Conservation (phyloP, 2,113 vertebrate genomes). For the Pterocles gutturalis region DNA sequence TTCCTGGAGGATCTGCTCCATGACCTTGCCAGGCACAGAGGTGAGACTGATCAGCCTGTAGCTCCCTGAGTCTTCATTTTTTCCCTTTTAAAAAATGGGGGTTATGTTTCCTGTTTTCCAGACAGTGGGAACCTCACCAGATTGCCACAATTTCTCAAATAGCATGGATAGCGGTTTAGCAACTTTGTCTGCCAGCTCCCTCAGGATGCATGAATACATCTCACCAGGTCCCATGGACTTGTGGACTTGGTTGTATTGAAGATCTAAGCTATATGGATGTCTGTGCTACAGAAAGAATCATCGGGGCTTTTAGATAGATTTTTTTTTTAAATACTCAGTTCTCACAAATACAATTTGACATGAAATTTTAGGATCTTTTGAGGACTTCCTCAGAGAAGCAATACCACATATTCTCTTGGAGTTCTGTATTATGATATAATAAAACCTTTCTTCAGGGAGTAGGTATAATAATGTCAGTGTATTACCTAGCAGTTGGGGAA, state of each 20-base stretch:
- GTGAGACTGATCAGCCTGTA: no score
- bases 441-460: not conserved
- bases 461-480: not conserved
- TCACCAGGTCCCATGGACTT: no score
- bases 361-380: not conserved
- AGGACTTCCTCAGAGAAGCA: not conserved
- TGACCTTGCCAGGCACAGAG: no score
- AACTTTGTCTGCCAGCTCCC: no score
- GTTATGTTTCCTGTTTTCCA: no score
- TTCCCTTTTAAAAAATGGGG: no score
- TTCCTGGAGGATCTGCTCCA: no score
- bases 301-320: not conserved
- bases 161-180: no score
- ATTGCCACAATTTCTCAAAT: no score
- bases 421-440: not conserved
- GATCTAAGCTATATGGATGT: not conserved
- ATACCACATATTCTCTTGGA: rapidly evolving
- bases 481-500: not conserved
- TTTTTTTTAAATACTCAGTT: not conserved
- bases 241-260: not conserved
- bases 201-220: no score
- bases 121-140: no score
- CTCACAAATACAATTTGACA: not conserved
- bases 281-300: not conserved
- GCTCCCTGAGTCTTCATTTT: no score